Percentiles rank a stretch among this genome's conserved stretches.
phyloP scores from a whole-genome alignment of 2,113 vertebrate species.

The Axis porcinus region DNA sequence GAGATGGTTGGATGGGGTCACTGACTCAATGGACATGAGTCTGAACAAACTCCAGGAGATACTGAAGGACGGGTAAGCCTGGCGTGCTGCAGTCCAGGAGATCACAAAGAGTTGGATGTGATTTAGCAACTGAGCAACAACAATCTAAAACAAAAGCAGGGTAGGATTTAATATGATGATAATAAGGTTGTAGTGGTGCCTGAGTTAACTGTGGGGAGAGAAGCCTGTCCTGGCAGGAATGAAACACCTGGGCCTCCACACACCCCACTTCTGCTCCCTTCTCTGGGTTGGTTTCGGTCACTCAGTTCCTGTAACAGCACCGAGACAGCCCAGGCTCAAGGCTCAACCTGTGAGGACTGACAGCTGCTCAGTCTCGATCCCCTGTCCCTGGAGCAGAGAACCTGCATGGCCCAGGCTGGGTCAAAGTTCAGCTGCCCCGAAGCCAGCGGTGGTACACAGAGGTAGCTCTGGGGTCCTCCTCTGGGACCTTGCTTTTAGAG shows the following conservation, averaged over 20 bases:
- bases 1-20: neutral
- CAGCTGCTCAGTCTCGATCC: fast-evolving
- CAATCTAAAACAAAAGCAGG: neutral
- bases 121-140: neutral
- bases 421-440: neutral
- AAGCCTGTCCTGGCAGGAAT: neutral
- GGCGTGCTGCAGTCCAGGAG: neutral
- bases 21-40: neutral
- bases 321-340: neutral
- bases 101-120: neutral
- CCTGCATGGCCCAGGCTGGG: neutral
- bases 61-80: neutral
- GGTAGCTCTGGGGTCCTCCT: neutral
- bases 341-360: fast-evolving
- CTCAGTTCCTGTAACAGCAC: fast-evolving
- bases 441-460: neutral
- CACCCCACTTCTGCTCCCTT: fast-evolving
- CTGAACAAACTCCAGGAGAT: neutral
- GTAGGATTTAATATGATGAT: neutral
- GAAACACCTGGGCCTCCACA: neutral
- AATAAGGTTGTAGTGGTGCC: too few relatives aligned
- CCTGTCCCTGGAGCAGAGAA: neutral
- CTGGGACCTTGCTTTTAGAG: neutral
- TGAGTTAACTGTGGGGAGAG: neutral
- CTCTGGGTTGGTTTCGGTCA: neutral